phyloP scores from a whole-genome alignment of 1,140 invertebrate species.

The Nebria ingens region DNA sequence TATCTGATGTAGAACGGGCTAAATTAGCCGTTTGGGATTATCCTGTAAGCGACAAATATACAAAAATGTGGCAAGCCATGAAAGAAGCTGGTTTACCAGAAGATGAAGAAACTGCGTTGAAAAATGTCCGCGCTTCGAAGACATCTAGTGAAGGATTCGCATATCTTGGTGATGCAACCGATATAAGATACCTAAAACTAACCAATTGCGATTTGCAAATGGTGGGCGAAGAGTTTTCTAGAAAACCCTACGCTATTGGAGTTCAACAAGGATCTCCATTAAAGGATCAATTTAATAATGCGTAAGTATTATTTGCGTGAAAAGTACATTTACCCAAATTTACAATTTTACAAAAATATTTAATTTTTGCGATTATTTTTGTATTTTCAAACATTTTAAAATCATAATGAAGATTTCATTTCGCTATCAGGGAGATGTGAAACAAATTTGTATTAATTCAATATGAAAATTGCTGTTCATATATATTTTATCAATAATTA shows the following conservation, averaged over 20 bases:
- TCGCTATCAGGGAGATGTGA: too few relatives aligned
- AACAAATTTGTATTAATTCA: too few relatives aligned
- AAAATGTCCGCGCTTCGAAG: slow-evolving; percentile 61
- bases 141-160: slow-evolving; percentile 80
- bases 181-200: slow-evolving; percentile 74
- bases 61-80: slow-evolving; percentile 98
- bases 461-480: too few relatives aligned
- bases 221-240: slow-evolving; percentile 91
- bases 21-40: slow-evolving; percentile 98
- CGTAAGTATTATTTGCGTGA: slow-evolving; percentile 64
- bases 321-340: too few relatives aligned
- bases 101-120: slow-evolving; percentile 64
- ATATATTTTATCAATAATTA: too few relatives aligned
- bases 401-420: too few relatives aligned
- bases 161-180: slow-evolving; percentile 88
- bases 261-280: slow-evolving; percentile 92
- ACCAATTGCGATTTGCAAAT: slow-evolving; percentile 85
- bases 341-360: too few relatives aligned
- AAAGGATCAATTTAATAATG: slow-evolving; percentile 83
- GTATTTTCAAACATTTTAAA: too few relatives aligned
- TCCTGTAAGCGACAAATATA: slow-evolving; percentile 95
- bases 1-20: slow-evolving; percentile 78
- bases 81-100: slow-evolving; percentile 74
- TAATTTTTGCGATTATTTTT: too few relatives aligned
- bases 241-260: slow-evolving; percentile 93